Base-by-base conservation (phyloP, 2,113 vertebrate species). In the Emydocephalus ijimae region DNA sequence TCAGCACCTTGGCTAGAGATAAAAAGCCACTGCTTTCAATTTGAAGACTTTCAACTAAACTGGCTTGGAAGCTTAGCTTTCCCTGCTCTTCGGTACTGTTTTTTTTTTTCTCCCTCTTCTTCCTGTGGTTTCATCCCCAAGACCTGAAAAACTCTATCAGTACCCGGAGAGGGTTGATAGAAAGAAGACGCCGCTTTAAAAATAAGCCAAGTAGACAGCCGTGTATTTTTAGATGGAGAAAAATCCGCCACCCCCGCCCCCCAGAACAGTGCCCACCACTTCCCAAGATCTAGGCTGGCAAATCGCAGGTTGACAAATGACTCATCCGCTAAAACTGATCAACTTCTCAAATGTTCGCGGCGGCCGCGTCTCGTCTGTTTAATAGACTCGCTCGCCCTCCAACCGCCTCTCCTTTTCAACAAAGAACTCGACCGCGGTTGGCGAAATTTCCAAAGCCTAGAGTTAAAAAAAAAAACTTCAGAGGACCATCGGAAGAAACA, bases 401-500 rank as follows among this genome's bases (percentile, higher is more conserved):
- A 94, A 93, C 95, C 90, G 92, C 91, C 61, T 48, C 92, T 89
- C 21, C 89, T 95, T 93, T 93, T 94, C 91, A 93, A 92, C 93
- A 94, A 88, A 95, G 91, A 92, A 87, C 94, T 94, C 95, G 90
- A 5, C 96, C 97, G 95, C 96, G 95, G 91, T 89, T 85, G 34
- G 94, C 57, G 94, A 91, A 91, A 94, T 93, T 87, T 90, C 91
- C 96, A 94, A 56, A 24, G 7, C 57, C 48, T 87, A 86, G 92
- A 92, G 81, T 90, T 96, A 43, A 43, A 45, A 48, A 50, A 10
- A 69, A 95, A 59, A 92, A 95, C 92, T 91, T 61, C 92, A 90
- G 95, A 95, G 91, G 95, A 94, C 95, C 95, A 95, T 96, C 95
- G 96, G 95, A 94, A 89, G 89, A 74, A 20, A 5, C 15, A 6